Evolutionary conservation across 1,140 invertebrate genomes (phyloP).

Genomic region (Agraylea sexmaculata): DNA sequence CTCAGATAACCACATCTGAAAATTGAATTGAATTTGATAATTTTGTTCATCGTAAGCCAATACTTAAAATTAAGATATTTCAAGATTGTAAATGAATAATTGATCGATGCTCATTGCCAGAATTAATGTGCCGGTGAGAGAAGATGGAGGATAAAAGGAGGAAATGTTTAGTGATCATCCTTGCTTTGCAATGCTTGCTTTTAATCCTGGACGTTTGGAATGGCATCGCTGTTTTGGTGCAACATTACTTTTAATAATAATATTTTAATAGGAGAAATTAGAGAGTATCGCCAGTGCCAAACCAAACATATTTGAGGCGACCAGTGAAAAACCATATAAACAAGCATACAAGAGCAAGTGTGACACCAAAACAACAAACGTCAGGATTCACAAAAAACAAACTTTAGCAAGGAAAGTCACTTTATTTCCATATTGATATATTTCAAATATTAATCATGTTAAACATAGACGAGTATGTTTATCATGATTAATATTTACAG

Average conservation of each 20-base stretch:
- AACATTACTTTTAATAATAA: slow-evolving; percentile 16
- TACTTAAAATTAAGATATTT: not conserved
- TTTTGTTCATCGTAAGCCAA: not conserved
- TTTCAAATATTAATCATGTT: no score
- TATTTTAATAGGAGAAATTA: slow-evolving; percentile 7
- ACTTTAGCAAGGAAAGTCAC: slow-evolving; percentile 23
- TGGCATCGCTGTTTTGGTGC: slow-evolving; percentile 23
- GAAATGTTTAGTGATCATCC: slow-evolving; percentile 15
- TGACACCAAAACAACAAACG: slow-evolving; percentile 40
- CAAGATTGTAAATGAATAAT: slow-evolving; percentile 1
- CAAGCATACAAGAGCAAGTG: slow-evolving; percentile 25
- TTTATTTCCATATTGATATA: slow-evolving; percentile 21
- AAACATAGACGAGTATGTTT: no score
- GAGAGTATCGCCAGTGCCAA: slow-evolving; percentile 21
- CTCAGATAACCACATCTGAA: slow-evolving; percentile 61
- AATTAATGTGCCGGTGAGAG: slow-evolving; percentile 10
- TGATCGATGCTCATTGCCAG: no score
- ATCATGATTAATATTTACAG: slow-evolving; percentile 10
- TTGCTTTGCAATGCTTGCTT: slow-evolving; percentile 23
- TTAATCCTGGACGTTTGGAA: slow-evolving; percentile 22
- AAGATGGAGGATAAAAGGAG: not conserved
- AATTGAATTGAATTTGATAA: no score
- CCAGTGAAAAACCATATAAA: slow-evolving; percentile 19
- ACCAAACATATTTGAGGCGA: slow-evolving; percentile 21
- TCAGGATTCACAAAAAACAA: slow-evolving; percentile 41